Base-by-base conservation (phyloP, 92 coral and sea anemone genomes). In the Phenganax marumi region DNA sequence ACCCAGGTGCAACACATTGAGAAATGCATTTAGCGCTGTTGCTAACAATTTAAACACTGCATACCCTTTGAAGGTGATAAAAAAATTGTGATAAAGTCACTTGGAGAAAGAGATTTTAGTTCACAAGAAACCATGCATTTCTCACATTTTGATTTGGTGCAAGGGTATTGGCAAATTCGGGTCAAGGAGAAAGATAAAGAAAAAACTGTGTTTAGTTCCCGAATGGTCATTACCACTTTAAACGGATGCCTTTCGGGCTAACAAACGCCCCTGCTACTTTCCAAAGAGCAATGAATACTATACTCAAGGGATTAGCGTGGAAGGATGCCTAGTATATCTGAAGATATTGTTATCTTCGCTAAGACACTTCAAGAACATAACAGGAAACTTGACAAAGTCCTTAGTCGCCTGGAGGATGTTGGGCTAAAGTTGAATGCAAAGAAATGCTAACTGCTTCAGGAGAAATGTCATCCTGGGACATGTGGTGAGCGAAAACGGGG, bases 41-140 rank as follows among this genome's bases (percentile, higher is more conserved):
- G 76, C 85, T 6, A 71, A 77, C 61, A 62, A 62, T 52, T 63
- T 55, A n/a, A 53, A 48, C 9, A 25, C 47, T 46, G 68, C 26
- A 14, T 43, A 80, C 19, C 85, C 75, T 39, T 62, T 62, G 55
- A 87, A 68, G 64, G 76, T 25, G 8, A 77, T 84, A 52, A 77
- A 84, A 84, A 88, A 50, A 50, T 84, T 4, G 74, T 76, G 80
- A 85, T 85, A 86, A 85, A 85, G 50, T 47, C 87, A 0, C 77
- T 88, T 76, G 85, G 91, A 4, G 68, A 88, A 61, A 62, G 91
- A 88, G 88, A 88, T 54, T 88, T 80, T 25, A 84, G 88, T 84
- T 76, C 91, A 18, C 90, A 87, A 43, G 90, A 87, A 87, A 87
- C 87, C 7, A 84, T 86, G 92, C 92, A 89, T 64, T 86, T 75